Conservation (phyloP, 2,888 invertebrate species). For the Diploptera punctata region DNA sequence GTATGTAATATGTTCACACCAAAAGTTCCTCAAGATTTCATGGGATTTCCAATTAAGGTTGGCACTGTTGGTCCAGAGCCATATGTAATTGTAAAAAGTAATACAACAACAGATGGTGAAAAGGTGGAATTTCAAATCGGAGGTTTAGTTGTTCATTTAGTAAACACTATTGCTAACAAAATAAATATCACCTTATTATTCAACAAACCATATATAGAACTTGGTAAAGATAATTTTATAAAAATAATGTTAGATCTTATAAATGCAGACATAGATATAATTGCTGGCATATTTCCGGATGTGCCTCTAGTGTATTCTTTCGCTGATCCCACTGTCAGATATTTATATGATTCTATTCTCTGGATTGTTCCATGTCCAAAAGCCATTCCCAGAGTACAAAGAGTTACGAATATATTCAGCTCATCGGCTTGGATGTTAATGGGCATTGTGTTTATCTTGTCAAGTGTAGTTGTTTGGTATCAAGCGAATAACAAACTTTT, state of each 20-base stretch:
- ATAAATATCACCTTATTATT: neutral
- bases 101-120: too few species aligned
- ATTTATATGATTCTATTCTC: neutral
- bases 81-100: too few species aligned
- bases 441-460: neutral
- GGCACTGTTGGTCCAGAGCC: too few species aligned
- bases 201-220: neutral
- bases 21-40: too few species aligned
- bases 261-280: neutral
- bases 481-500: neutral
- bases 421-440: neutral
- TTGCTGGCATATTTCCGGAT: neutral
- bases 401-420: neutral
- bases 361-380: neutral
- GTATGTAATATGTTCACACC: too few species aligned
- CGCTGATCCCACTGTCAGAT: neutral
- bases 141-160: too few species aligned
- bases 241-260: neutral
- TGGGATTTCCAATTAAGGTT: too few species aligned
- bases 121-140: too few species aligned
- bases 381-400: neutral
- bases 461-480: neutral
- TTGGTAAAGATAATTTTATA: neutral
- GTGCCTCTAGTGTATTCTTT: neutral
- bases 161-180: neutral